Percentiles rank a stretch among this genome's conserved stretches.
These are phyloP conservation scores for Aphelinus certus DNA, from an alignment of 1,140 invertebrate genomes.

Conservation along the genomic window DNA sequence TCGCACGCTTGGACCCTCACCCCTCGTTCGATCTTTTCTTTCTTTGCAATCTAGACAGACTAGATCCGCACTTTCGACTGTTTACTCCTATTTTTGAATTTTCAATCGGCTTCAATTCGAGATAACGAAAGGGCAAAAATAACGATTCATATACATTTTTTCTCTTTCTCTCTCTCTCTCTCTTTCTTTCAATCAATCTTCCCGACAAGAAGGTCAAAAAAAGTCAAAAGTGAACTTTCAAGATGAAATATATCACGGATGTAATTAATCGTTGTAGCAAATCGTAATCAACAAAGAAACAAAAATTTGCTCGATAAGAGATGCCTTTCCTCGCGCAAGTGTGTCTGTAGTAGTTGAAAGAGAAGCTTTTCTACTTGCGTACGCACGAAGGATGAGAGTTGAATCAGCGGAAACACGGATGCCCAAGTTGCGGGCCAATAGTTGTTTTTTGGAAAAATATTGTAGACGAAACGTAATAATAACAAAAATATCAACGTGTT, in stretches of 20 bases:
- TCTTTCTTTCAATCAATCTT: no score
- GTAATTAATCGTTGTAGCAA: no score
- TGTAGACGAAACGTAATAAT: background rate
- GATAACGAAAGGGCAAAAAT: constrained; percentile 29
- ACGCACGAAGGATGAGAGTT: background rate
- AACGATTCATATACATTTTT: no score
- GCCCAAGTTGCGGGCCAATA: background rate
- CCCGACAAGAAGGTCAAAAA: no score
- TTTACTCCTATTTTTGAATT: no score
- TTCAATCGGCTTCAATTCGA: background rate
- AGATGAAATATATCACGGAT: no score
- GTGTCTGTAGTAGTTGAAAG: constrained; percentile 4
- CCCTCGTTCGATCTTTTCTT: constrained; percentile 29
- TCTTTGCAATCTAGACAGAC: background rate
- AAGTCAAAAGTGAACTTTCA: no score
- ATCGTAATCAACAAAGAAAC: no score
- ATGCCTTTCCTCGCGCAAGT: constrained; percentile 29
- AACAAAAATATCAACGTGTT: background rate
- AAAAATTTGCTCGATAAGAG: constrained; percentile 21
- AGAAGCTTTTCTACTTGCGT: constrained; percentile 19
- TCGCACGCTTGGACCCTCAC: constrained; percentile 5
- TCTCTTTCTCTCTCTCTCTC: no score
- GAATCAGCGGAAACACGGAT: background rate
- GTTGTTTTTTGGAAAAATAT: background rate
- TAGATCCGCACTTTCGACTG: no score